phyloP scores from a whole-genome alignment of 2,797 vertebrate species.

The Calcarius lapponicus region DNA sequence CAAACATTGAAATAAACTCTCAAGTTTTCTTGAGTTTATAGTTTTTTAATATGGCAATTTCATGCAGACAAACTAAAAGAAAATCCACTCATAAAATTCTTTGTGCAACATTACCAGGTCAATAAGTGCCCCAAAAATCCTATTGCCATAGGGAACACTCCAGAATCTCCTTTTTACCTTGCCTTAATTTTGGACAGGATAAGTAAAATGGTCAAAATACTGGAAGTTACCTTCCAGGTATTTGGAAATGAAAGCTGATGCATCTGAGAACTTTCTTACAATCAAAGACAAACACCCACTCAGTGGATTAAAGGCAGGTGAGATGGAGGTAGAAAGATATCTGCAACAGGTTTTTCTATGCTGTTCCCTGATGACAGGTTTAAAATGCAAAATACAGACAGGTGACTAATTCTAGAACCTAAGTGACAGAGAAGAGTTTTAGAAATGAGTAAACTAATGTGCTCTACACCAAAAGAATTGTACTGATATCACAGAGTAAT shows the following conservation, averaged over 20 bases:
- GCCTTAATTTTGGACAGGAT: neutral
- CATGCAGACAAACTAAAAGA: neutral
- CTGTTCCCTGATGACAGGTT: neutral
- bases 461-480: neutral
- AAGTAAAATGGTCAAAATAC: neutral
- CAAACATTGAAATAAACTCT: neutral
- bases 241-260: constrained; percentile 30
- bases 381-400: neutral
- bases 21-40: neutral
- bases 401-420: neutral
- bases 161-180: neutral
- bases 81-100: neutral
- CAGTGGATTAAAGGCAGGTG: constrained; percentile 8
- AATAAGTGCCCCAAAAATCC: neutral
- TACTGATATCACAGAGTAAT: neutral
- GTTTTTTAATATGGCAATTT: neutral
- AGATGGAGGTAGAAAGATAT: neutral
- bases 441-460: neutral
- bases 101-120: neutral
- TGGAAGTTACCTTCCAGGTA: neutral
- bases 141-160: neutral
- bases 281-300: constrained; percentile 28
- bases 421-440: neutral
- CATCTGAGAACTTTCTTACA: constrained; percentile 30
- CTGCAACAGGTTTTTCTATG: neutral